phyloP scores from a whole-genome alignment of 2,888 invertebrate species.

The Drosophila eohydei region DNA sequence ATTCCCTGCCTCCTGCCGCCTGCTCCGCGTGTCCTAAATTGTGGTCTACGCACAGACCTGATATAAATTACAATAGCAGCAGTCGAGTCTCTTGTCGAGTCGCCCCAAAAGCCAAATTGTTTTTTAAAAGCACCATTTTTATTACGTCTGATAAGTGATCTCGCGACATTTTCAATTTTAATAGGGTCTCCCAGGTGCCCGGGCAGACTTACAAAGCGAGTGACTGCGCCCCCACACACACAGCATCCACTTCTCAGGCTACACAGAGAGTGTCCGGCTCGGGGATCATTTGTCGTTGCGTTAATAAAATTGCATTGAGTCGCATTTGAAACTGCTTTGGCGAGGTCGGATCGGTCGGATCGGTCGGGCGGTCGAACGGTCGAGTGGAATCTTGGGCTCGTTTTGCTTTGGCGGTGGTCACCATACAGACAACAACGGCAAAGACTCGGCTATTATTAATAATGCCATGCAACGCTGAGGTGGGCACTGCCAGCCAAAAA shows the following conservation, averaged over 20 bases:
- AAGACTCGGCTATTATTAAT: constrained; percentile 67
- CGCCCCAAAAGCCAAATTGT: constrained; percentile 80
- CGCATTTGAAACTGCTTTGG: constrained; percentile 83
- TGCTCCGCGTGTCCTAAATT: not conserved
- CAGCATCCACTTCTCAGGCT: constrained; percentile 19
- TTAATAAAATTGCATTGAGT: constrained; percentile 84
- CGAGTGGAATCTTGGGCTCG: constrained; percentile 28
- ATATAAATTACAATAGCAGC: constrained; percentile 74
- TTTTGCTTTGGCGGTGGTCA: constrained; percentile 76
- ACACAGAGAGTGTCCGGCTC: constrained; percentile 48
- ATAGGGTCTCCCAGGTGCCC: constrained; percentile 70
- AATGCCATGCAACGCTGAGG: constrained; percentile 66
- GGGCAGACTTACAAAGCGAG: constrained; percentile 37
- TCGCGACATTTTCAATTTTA: constrained; percentile 82
- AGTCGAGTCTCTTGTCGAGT: constrained; percentile 35
- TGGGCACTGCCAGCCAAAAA: constrained; percentile 37
- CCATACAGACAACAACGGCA: constrained; percentile 47
- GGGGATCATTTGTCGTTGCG: constrained; percentile 80
- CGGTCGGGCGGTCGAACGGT: not conserved
- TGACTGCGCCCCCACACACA: constrained; percentile 57
- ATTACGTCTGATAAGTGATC: constrained; percentile 81
- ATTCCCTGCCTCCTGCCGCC: not conserved
- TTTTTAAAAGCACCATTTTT: constrained; percentile 83
- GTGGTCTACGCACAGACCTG: constrained; percentile 56
- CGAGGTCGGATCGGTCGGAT: constrained; percentile 22